Conservation (phyloP, 2,797 vertebrate species). For the Gouania willdenowi region DNA sequence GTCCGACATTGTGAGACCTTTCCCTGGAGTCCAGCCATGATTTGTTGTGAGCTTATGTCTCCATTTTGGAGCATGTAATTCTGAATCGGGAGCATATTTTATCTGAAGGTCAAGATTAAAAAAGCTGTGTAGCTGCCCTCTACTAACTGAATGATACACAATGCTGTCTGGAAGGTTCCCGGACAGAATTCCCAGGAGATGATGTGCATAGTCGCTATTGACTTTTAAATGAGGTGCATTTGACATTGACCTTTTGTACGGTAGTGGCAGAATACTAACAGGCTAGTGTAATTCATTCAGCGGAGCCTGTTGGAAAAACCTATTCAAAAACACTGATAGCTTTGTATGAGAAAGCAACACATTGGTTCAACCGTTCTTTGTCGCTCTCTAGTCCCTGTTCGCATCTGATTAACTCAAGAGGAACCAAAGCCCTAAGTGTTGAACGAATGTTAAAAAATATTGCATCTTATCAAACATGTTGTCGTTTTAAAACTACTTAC, state of each 20-base stretch:
- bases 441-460: neutral
- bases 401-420: conserved; percentile 53
- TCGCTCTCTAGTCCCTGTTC: conserved; percentile 49
- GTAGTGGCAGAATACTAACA: conserved; percentile 73
- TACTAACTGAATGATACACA: conserved; percentile 72
- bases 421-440: conserved; percentile 32
- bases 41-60: conserved; percentile 73
- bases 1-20: conserved; percentile 43
- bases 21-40: conserved; percentile 60
- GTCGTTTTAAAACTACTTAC: neutral
- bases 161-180: conserved; percentile 66
- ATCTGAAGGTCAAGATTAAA: conserved; percentile 78
- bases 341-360: conserved; percentile 60
- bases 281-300: conserved; percentile 72
- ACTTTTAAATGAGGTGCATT: conserved; percentile 80
- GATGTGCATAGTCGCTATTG: conserved; percentile 74
- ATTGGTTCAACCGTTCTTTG: conserved; percentile 67
- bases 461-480: neutral
- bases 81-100: conserved; percentile 74
- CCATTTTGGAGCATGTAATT: conserved; percentile 73
- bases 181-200: conserved; percentile 75
- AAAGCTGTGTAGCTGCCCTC: conserved; percentile 70
- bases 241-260: conserved; percentile 78
- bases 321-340: conserved; percentile 63
- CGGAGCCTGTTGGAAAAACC: conserved; percentile 53